These are phyloP conservation scores for Cetoscarus ocellatus DNA, from an alignment of 2,797 vertebrate genomes.

Conservation along the genomic window DNA sequence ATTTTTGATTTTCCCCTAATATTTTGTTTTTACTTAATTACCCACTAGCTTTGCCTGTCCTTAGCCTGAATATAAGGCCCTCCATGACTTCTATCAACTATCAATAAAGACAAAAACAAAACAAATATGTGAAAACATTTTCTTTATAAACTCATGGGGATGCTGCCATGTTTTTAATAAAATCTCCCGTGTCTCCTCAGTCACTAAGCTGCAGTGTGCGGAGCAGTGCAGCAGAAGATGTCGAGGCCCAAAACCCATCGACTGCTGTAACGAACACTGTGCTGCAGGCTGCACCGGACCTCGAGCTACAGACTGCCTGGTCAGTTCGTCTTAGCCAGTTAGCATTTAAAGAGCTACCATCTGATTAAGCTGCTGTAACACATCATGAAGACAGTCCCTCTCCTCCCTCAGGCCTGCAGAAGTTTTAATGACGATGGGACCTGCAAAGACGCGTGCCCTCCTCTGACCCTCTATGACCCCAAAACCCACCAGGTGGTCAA, in stretches of 20 bases:
- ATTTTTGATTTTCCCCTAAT: no score
- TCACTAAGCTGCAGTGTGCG: slow-evolving; percentile 91
- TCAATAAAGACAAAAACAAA: no score
- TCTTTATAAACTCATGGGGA: not conserved
- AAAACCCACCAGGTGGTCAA: slow-evolving; percentile 85
- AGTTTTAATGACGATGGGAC: slow-evolving; percentile 90
- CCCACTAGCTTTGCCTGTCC: no score
- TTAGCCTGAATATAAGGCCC: no score
- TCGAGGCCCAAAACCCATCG: slow-evolving; percentile 87
- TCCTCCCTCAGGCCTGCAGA: slow-evolving; percentile 86
- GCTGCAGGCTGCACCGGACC: slow-evolving; percentile 93
- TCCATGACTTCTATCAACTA: no score
- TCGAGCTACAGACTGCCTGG: slow-evolving; percentile 91
- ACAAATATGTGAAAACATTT: no score
- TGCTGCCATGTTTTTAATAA: not conserved
- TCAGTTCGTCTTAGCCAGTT: slow-evolving; percentile 47
- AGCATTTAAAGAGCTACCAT: no score
- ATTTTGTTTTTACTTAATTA: no score
- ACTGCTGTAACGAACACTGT: slow-evolving; percentile 95
- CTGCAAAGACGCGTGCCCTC: slow-evolving; percentile 90
- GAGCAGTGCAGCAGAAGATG: slow-evolving; percentile 92
- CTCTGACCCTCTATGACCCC: slow-evolving; percentile 84
- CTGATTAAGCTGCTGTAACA: not conserved
- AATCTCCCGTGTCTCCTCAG: slow-evolving; percentile 63
- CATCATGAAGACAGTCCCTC: no score